Conservation (phyloP, 2,888 invertebrate species). For the Cactoblastis cactorum region DNA sequence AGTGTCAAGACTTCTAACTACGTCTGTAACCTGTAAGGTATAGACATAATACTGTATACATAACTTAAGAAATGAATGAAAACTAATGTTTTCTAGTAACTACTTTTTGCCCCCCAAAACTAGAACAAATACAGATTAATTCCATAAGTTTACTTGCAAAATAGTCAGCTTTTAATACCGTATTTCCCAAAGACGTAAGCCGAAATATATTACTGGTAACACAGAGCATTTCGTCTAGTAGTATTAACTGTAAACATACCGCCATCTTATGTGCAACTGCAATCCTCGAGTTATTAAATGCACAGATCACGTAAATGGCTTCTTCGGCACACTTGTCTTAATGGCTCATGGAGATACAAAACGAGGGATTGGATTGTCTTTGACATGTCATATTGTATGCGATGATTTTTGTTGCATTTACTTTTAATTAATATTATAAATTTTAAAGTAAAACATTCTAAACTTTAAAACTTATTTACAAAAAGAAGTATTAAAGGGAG, state of each 20-base stretch:
- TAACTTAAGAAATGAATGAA: too few relatives aligned
- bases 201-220: conserved; percentile 3
- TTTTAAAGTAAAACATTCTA: too few relatives aligned
- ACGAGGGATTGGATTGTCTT: conserved; percentile 23
- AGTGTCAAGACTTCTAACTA: too few relatives aligned
- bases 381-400: background rate
- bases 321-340: conserved; percentile 43
- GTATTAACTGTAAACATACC: conserved; percentile 17
- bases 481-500: too few relatives aligned
- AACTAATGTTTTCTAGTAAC: background rate
- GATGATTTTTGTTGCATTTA: background rate
- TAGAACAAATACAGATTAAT: background rate
- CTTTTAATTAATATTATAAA: too few relatives aligned
- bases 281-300: conserved; percentile 57
- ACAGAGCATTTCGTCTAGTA: conserved; percentile 10
- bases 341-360: conserved; percentile 34
- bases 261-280: conserved; percentile 27
- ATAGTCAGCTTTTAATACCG: background rate
- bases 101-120: background rate
- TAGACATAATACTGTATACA: too few relatives aligned
- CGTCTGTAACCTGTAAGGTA: too few relatives aligned
- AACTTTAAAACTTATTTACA: too few relatives aligned
- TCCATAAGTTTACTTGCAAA: background rate
- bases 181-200: conserved; percentile 9
- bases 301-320: conserved; percentile 62